Evolutionary conservation across 2,113 vertebrate species (phyloP).

Genomic region (Vimba vimba): DNA sequence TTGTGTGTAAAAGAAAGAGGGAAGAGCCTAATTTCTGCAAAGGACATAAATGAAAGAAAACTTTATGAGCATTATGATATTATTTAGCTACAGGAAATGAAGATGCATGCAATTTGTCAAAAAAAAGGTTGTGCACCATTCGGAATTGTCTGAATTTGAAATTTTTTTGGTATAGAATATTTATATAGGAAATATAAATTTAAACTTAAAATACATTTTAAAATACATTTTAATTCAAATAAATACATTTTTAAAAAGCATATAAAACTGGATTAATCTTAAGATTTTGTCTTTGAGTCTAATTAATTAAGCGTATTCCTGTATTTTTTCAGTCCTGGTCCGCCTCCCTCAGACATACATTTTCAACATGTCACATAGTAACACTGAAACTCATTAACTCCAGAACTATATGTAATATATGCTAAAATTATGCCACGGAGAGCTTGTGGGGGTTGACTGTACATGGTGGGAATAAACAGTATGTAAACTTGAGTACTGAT

Average conservation of each 20-base stretch:
- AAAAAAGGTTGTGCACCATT: not conserved
- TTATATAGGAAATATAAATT: not conserved
- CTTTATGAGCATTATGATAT: not conserved
- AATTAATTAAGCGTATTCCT: too few species aligned
- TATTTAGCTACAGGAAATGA: not conserved
- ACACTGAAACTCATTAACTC: constrained; percentile 17
- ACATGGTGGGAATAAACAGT: not conserved
- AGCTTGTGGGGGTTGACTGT: not conserved
- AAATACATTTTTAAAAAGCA: not conserved
- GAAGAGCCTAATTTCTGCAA: not conserved
- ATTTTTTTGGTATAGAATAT: not conserved
- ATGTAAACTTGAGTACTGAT: not conserved
- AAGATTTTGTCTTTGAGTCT: too few species aligned
- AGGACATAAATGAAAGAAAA: not conserved
- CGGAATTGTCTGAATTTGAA: not conserved
- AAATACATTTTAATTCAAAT: not conserved
- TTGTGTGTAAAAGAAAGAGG: not conserved
- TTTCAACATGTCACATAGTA: constrained; percentile 4
- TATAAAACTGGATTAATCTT: too few species aligned
- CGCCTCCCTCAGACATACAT: not conserved
- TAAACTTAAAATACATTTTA: not conserved
- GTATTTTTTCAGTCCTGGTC: too few species aligned
- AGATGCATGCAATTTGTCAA: not conserved
- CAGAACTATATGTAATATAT: not conserved
- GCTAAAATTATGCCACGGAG: constrained; percentile 1